Evolutionary conservation across 2,888 invertebrate species (phyloP).

Genomic region (Papilio demoleus): DNA sequence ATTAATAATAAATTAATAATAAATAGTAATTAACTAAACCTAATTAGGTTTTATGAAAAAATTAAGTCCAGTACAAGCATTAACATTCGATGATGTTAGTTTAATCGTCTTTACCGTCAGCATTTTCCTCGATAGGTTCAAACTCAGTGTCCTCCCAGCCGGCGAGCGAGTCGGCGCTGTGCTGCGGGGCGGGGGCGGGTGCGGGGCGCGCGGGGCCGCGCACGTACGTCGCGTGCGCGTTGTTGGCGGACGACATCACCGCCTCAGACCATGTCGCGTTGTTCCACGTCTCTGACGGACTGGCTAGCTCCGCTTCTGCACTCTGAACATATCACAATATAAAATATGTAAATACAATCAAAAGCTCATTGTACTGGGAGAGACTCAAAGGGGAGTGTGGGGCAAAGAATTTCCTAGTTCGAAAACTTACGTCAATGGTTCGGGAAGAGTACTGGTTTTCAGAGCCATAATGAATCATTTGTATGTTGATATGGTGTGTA

Average conservation of each 20-base stretch:
- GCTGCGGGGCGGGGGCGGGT: constrained; percentile 71
- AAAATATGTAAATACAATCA: no score
- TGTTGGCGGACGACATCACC: constrained; percentile 48
- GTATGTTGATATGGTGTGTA: neutral
- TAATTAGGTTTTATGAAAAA: no score
- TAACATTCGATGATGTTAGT: no score
- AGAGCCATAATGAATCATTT: no score
- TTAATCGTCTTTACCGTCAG: constrained; percentile 81
- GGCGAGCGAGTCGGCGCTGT: constrained; percentile 80
- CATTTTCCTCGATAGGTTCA: constrained; percentile 89
- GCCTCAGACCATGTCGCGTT: constrained; percentile 74
- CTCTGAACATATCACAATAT: constrained; percentile 55
- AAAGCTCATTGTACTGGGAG: no score
- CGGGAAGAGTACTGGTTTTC: no score
- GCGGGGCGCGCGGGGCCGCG: constrained; percentile 58
- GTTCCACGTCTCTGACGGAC: constrained; percentile 86
- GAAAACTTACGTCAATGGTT: no score
- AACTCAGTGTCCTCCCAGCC: constrained; percentile 93
- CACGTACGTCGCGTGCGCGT: constrained; percentile 66
- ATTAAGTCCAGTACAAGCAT: no score
- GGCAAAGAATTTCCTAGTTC: no score
- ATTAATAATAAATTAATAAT: no score
- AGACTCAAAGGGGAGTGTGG: no score
- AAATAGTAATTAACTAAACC: no score
- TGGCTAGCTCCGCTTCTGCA: constrained; percentile 81